These are phyloP conservation scores for Neodiprion pinetum DNA, from an alignment of 1,140 invertebrate genomes.

Conservation along the genomic window DNA sequence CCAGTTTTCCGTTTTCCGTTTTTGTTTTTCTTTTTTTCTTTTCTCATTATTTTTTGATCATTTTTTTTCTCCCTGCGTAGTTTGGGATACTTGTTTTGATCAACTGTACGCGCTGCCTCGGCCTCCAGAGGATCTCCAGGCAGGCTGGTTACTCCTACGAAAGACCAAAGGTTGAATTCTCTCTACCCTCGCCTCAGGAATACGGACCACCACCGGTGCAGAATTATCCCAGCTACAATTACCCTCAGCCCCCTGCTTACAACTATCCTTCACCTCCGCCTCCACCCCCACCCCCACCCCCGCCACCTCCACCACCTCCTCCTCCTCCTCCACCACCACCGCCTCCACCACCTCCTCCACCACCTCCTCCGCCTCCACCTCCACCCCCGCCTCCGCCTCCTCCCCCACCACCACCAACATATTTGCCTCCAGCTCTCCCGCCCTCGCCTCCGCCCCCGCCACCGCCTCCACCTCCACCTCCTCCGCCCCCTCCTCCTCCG, in stretches of 20 bases:
- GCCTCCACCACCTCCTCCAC: slow-evolving; percentile 12
- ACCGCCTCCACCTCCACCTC: slow-evolving; percentile 2
- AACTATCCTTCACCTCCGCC: slow-evolving; percentile 28
- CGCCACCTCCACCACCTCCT: slow-evolving; percentile 27
- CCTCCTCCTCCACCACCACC: slow-evolving; percentile 15
- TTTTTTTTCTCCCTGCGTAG: slow-evolving; percentile 24
- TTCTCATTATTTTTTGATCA: not conserved
- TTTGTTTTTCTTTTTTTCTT: not conserved
- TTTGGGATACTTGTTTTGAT: slow-evolving; percentile 35
- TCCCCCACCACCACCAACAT: slow-evolving; percentile 20
- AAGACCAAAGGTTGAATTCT: slow-evolving; percentile 36
- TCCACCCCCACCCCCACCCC: slow-evolving; percentile 28
- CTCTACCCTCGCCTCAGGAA: slow-evolving; percentile 27
- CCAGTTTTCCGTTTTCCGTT: not conserved
- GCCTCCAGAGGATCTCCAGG: slow-evolving; percentile 21
- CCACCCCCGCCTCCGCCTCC: slow-evolving; percentile 24
- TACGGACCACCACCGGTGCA: not conserved
- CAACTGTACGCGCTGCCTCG: slow-evolving; percentile 21
- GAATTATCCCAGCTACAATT: not conserved
- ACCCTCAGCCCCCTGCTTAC: slow-evolving; percentile 17
- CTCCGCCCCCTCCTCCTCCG: slow-evolving; percentile 21
- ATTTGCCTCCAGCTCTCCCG: slow-evolving; percentile 13
- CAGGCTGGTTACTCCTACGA: slow-evolving; percentile 48
- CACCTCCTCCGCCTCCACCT: slow-evolving; percentile 16
- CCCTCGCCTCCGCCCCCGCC: slow-evolving; percentile 13